Percentiles rank a stretch among this genome's conserved stretches.
These are phyloP conservation scores for Acyrthosiphon pisum DNA, from an alignment of 1,140 invertebrate genomes.

Conservation along the genomic window DNA sequence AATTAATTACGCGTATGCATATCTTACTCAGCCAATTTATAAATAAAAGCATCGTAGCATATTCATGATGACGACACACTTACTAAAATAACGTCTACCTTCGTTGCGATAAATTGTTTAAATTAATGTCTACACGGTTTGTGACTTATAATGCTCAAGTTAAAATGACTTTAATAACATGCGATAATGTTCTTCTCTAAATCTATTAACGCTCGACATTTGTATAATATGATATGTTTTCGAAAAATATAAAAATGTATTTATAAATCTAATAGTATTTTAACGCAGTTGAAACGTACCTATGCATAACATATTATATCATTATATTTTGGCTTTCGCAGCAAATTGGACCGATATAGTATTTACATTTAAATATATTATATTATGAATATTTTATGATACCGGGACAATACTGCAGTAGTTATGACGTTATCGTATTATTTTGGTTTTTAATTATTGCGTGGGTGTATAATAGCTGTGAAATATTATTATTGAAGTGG, in stretches of 20 bases:
- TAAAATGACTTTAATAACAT: not conserved
- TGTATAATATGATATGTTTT: not conserved
- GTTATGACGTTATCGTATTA: not conserved
- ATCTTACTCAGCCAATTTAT: slow-evolving; percentile 14
- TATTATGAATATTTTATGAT: not conserved
- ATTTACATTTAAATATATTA: not conserved
- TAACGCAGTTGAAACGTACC: not conserved
- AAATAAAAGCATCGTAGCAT: slow-evolving; percentile 1
- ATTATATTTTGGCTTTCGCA: not conserved
- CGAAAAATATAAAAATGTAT: not conserved
- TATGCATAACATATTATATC: not conserved
- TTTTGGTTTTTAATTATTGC: not conserved
- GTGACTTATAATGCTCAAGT: not conserved
- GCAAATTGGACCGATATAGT: not conserved
- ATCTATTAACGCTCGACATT: not conserved
- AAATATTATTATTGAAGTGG: too few relatives aligned
- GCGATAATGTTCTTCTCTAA: not conserved
- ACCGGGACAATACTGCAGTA: not conserved
- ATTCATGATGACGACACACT: not conserved
- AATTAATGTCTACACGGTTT: slow-evolving; percentile 29
- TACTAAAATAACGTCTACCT: not conserved
- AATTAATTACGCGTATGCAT: slow-evolving; percentile 9
- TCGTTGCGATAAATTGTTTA: slow-evolving; percentile 8
- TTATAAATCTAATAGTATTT: not conserved
- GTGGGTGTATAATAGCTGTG: too few relatives aligned